Conservation (phyloP, 2,888 invertebrate species). For the Drosophila maculinotata region DNA sequence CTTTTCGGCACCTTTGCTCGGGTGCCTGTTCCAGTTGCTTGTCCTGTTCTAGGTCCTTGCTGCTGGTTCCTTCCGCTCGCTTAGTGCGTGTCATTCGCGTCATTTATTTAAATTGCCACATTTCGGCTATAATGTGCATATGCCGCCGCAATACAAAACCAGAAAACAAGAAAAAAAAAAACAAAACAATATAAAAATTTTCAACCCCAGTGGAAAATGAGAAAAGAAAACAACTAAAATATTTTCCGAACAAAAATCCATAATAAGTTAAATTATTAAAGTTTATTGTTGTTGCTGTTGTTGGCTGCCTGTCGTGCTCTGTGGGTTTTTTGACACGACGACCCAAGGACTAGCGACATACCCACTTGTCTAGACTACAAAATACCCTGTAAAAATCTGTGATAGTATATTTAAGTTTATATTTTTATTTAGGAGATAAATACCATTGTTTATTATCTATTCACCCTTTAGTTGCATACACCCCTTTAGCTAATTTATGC, state of each 20-base stretch:
- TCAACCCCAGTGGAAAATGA: conserved; percentile 59
- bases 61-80: conserved; percentile 14
- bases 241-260: conserved; percentile 73
- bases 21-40: background rate
- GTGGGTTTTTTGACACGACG: conserved; percentile 56
- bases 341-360: conserved; percentile 45
- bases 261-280: conserved; percentile 80
- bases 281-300: conserved; percentile 47
- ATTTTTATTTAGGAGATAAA: background rate
- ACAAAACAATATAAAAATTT: conserved; percentile 49
- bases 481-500: accelerated
- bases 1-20: conserved; percentile 5
- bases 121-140: conserved; percentile 73
- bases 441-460: background rate
- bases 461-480: background rate
- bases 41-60: background rate
- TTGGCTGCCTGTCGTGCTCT: conserved; percentile 38
- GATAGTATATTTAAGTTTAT: background rate
- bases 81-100: conserved; percentile 73
- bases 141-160: conserved; percentile 45
- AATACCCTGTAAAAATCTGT: conserved; percentile 23
- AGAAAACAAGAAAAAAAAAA: conserved; percentile 6
- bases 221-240: conserved; percentile 40
- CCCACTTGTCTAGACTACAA: background rate
- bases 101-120: conserved; percentile 81